Conservation (phyloP, 2,888 invertebrate species). For the Xanthia icteritia region DNA sequence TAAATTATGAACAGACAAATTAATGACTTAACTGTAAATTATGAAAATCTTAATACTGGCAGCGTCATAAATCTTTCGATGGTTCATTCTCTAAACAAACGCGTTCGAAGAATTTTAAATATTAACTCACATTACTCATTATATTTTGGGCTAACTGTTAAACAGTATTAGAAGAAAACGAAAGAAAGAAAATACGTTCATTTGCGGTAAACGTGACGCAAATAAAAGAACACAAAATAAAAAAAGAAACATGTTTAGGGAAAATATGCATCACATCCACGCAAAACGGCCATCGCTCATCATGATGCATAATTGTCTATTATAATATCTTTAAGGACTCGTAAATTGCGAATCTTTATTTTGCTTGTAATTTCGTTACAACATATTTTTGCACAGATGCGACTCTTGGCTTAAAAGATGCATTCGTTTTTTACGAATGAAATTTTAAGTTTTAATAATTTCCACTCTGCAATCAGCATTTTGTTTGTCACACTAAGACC, state of each 20-base stretch:
- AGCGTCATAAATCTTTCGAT: constrained; percentile 38
- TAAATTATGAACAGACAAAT: constrained; percentile 26
- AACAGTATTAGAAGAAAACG: too few relatives aligned
- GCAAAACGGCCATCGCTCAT: too few relatives aligned
- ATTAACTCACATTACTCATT: constrained; percentile 43
- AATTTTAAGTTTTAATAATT: not conserved
- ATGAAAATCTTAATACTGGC: constrained; percentile 39
- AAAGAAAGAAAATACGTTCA: too few relatives aligned
- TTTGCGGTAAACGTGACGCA: too few relatives aligned
- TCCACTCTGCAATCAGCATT: not conserved
- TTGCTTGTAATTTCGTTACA: not conserved
- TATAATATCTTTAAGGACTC: constrained; percentile 11
- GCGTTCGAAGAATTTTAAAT: constrained; percentile 29
- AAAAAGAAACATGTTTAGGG: too few relatives aligned
- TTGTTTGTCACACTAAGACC: not conserved
- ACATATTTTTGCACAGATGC: not conserved
- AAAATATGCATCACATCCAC: too few relatives aligned
- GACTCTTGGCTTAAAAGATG: not conserved
- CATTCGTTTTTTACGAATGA: not conserved
- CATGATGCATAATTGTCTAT: too few relatives aligned
- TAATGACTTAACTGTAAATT: constrained; percentile 39
- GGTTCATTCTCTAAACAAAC: constrained; percentile 39
- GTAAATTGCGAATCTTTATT: constrained; percentile 10
- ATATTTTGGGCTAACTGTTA: constrained; percentile 31
- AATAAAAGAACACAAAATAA: too few relatives aligned